These are phyloP conservation scores for Benitochromis conjunctus DNA, from an alignment of 2,113 vertebrate species.

Conservation along the genomic window DNA sequence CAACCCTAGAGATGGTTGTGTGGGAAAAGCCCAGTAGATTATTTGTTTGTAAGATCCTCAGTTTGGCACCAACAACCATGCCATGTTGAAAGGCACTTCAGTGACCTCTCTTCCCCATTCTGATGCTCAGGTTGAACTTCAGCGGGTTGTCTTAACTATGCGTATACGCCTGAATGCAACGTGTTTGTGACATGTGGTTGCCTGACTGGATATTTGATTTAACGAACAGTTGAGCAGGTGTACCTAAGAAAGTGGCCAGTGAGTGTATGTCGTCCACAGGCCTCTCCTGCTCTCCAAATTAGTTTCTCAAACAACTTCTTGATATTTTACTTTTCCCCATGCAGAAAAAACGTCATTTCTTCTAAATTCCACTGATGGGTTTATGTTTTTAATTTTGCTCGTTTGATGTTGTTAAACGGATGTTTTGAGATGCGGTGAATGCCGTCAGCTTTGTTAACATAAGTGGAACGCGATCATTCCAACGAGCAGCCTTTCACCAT, in stretches of 20 bases:
- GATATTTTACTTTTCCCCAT: no score
- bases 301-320: no score
- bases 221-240: no score
- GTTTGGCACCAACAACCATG: background rate
- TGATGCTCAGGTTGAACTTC: background rate
- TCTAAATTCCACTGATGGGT: no score
- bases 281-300: no score
- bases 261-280: no score
- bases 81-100: background rate
- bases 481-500: background rate
- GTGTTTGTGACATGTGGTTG: no score
- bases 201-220: no score
- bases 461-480: background rate
- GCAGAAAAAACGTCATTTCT: no score
- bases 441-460: background rate
- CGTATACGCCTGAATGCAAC: no score
- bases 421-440: background rate
- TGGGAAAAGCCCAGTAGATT: background rate
- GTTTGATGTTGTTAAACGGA: fast-evolving
- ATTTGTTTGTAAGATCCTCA: background rate
- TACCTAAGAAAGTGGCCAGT: no score
- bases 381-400: background rate
- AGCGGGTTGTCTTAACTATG: no score
- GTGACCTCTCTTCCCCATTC: background rate
- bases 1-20: background rate